A percentile compares a stretch with the other conserved stretches of the same genome.
phyloP scores from a whole-genome alignment of 2,797 vertebrate genomes.

The Hybognathus amarus region DNA sequence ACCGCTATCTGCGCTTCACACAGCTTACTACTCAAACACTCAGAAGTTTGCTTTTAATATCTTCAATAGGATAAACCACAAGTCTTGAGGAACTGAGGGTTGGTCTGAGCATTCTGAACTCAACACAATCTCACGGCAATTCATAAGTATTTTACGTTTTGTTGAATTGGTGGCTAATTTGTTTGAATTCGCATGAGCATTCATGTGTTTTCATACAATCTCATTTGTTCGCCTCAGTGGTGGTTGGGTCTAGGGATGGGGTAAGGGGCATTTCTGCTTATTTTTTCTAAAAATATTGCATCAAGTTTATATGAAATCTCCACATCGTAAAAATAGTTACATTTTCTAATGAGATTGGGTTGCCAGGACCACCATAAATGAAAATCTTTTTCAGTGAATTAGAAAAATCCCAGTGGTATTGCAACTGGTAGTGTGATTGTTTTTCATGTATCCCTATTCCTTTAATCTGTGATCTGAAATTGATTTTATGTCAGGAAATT shows the following conservation, averaged over 20 bases:
- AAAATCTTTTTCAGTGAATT: not conserved
- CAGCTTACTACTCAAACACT: slow-evolving; percentile 1
- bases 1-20: not conserved
- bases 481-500: not conserved
- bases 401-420: not conserved
- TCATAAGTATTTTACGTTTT: not conserved
- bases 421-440: not conserved
- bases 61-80: not conserved
- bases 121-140: not conserved
- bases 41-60: not conserved
- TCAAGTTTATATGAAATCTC: not conserved
- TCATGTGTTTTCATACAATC: not conserved
- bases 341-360: not conserved
- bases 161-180: not conserved
- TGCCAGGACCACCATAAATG: not conserved
- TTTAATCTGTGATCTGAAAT: slow-evolving; percentile 23
- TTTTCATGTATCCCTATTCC: not conserved
- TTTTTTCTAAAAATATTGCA: not conserved
- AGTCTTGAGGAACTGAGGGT: not conserved
- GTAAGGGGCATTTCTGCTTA: not conserved
- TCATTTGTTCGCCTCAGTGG: not conserved
- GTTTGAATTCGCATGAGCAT: not conserved
- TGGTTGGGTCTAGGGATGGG: not conserved
- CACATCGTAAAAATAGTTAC: not conserved
- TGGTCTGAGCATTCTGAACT: not conserved